Base-by-base conservation (phyloP, 2,113 vertebrate genomes). In the Platichthys stellatus region DNA sequence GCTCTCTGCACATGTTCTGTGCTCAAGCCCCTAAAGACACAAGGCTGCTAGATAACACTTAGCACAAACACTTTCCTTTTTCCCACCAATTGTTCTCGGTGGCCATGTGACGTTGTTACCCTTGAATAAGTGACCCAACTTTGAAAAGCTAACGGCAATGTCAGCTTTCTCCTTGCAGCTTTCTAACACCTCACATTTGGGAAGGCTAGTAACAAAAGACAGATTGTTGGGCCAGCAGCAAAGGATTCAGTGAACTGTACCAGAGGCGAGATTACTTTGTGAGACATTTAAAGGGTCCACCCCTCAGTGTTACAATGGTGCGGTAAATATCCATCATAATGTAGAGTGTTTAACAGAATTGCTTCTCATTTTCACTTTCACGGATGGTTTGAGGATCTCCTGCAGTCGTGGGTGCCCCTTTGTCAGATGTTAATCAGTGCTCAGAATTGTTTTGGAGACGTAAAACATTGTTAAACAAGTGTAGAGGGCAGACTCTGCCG, bases 341-440 rank as follows among this genome's bases (percentile, higher is more conserved):
- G 82, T 83, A 60, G 78, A 86, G 84, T 92, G 90, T 92, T 90
- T 82, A 91, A 90, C 90, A 90, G 74, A 86, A 88, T 85, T 81
- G 86, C 82, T 83, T 91, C 89, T 89, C 86, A 87, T 92, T 93
- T 91, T 92, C 88, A 85, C 87, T 91, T 92, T 94, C 90, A 92
- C 76, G 91, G 89, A 87, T 91, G 91, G 88, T 91, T 93, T 92
- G 67, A 85, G 82, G 88, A 85, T 84, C 85, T 86, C 84, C 64
- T 76, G 70, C 84, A 80, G 83, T 67, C 68, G 75, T 72, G 73
- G 80, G 78, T 74, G 72, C 53, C 77, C 79, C 71, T 85, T 91
- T 92, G 91, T 89, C 86, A 93, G 86, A 87, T 87, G 90, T 84
- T 93, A 92, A 92, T 93, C 88, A 89, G 84, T 78, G 86, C 86